Evolutionary conservation across 1,140 invertebrate genomes (phyloP), one percentile per base, ranked within the genome.

Genomic region (Goniozus legneri): DNA sequence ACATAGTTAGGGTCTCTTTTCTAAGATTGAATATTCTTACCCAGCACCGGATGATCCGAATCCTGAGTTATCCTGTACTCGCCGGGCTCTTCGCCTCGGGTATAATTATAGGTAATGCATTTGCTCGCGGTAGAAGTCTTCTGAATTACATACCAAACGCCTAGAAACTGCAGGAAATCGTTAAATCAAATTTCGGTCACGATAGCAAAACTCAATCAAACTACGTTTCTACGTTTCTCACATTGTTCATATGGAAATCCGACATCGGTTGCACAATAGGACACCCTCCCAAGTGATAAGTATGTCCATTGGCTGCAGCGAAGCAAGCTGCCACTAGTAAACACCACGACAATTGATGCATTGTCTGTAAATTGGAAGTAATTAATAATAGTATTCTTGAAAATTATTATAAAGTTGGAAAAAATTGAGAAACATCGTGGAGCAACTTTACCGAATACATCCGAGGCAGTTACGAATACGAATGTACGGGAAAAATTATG

Each of bases 101-200:
- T 86, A 62, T 89, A 89, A 64, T 91, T 90, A 64, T 91, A 88
- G 2, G 82, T 82, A 50, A 91, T 81, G 64, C 89, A 92, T 51
- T 82, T 79, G 27, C 86, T 89, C 0, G 83, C 84, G 0, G 89
- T 91, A 6, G 86, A 86, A 2, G 88, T 90, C 71, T 91, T 91
- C 67, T 91, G 85, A 13, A 91, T 83, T 0, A 88, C 89, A 65
- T 87, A 88, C 89, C 89, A 91, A 13, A 85, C 61, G 0, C 88
- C 89, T 31, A 91, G 67, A 67, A 91, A 82, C 87, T 91, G 68
- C 13, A 73, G n/a, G n/a, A n/a, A n/a, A n/a, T n/a, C n/a, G n/a
- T n/a, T n/a, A 64, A 52, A 58, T 54, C 52, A 33, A 33, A 13
- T 4, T 13, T 4, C 8, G 32, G 6, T 33, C 3, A 33, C 13